These are phyloP conservation scores for Agrotis ipsilon DNA, from an alignment of 2,888 invertebrate species.

Conservation along the genomic window DNA sequence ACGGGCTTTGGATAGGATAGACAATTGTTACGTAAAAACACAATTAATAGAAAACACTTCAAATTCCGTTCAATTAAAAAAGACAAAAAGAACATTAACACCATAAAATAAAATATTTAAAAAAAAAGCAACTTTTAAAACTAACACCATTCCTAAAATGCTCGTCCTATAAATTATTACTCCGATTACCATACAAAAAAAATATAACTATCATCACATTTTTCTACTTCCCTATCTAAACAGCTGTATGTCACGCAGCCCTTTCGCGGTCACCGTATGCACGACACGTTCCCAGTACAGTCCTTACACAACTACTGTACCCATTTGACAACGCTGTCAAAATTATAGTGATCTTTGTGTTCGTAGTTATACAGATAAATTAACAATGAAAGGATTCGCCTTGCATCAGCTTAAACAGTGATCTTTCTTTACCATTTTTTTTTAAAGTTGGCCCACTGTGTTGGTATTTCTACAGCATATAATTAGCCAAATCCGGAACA, in stretches of 20 bases:
- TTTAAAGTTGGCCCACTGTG: too few species aligned
- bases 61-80: not conserved
- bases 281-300: constrained; percentile 67
- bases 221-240: not conserved
- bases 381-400: too few species aligned
- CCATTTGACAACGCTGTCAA: too few species aligned
- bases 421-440: too few species aligned
- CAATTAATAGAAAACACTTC: not conserved
- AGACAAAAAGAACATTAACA: not conserved
- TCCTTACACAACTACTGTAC: too few species aligned
- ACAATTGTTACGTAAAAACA: not conserved
- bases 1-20: not conserved
- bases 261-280: constrained; percentile 70
- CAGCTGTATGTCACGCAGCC: constrained; percentile 71
- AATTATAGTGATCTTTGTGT: too few species aligned
- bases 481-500: too few species aligned
- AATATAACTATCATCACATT: not conserved
- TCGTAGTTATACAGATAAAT: too few species aligned
- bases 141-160: not conserved
- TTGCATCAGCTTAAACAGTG: too few species aligned
- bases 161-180: not conserved
- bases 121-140: not conserved
- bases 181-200: not conserved
- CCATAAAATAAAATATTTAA: not conserved
- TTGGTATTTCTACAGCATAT: too few species aligned